These are phyloP conservation scores for Drosophila sechellia DNA, from an alignment of 1,140 invertebrate genomes.

Conservation along the genomic window DNA sequence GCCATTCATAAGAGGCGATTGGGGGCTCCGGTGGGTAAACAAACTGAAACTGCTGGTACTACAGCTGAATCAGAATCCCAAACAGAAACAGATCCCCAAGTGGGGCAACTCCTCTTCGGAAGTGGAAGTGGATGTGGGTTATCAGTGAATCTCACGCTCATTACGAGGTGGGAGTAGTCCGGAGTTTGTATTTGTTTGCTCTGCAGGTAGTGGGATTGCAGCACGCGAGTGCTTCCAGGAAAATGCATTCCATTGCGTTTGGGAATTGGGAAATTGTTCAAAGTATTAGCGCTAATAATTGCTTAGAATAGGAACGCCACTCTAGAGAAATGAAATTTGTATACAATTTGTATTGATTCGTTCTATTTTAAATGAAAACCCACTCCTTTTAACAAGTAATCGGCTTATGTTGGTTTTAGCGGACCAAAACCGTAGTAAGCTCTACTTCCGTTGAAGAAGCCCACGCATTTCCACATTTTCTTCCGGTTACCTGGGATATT, in stretches of 20 bases:
- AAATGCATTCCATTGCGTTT: conserved; percentile 16
- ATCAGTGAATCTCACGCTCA: conserved; percentile 56
- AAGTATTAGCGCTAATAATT: conserved; percentile 18
- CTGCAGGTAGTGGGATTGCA: conserved; percentile 16
- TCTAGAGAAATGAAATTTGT: not conserved
- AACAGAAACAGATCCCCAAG: conserved; percentile 35
- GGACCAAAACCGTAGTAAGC: conserved; percentile 10
- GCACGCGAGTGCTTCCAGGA: conserved; percentile 45
- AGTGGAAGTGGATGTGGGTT: conserved; percentile 45
- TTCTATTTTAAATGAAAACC: not conserved
- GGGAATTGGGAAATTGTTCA: conserved; percentile 9
- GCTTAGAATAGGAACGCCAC: not conserved
- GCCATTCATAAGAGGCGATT: conserved; percentile 71
- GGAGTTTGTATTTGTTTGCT: conserved; percentile 24
- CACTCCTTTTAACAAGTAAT: conserved; percentile 4
- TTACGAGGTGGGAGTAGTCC: conserved; percentile 20
- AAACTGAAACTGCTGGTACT: conserved; percentile 43
- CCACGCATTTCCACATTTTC: conserved; percentile 12
- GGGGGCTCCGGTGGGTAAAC: conserved; percentile 41
- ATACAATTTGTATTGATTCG: too few relatives aligned
- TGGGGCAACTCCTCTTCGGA: conserved; percentile 12
- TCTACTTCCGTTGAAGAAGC: conserved; percentile 22
- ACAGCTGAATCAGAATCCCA: conserved; percentile 15
- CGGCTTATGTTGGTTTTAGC: conserved; percentile 8
- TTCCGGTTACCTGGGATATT: conserved; percentile 32